phyloP scores from a whole-genome alignment of 2,113 vertebrate genomes.

The Albula glossodonta region DNA sequence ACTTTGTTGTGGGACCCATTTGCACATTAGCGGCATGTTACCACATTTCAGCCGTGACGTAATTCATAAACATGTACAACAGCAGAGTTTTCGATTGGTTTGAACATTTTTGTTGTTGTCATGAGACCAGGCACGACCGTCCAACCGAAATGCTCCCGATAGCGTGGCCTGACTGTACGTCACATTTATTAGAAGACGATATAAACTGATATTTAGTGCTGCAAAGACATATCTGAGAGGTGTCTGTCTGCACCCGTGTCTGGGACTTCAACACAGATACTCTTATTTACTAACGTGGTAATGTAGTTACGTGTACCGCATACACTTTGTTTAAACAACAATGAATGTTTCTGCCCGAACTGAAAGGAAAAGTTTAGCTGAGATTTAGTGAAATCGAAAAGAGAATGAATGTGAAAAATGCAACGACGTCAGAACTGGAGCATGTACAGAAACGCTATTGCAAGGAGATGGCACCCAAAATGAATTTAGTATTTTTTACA shows the following conservation, averaged over 20 bases:
- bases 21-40: constrained; percentile 40
- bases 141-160: constrained; percentile 74
- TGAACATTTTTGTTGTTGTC: constrained; percentile 70
- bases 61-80: constrained; percentile 67
- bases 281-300: background rate
- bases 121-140: constrained; percentile 77
- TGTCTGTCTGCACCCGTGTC: background rate
- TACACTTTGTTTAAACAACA: too few relatives aligned
- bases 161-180: constrained; percentile 93
- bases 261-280: background rate
- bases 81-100: constrained; percentile 55
- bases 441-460: too few relatives aligned
- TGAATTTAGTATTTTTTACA: too few relatives aligned
- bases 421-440: too few relatives aligned
- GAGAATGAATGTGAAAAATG: too few relatives aligned
- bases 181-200: constrained; percentile 81
- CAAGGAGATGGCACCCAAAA: too few relatives aligned
- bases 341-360: too few relatives aligned
- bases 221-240: background rate
- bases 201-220: background rate
- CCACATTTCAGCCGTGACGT: constrained; percentile 74
- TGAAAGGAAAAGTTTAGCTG: too few relatives aligned
- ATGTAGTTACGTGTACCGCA: background rate
- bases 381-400: too few relatives aligned
- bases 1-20: constrained; percentile 40